Evolutionary conservation across 2,113 vertebrate genomes (phyloP), one percentile per base, ranked within the genome.

Genomic region (Odocoileus virginianus): DNA sequence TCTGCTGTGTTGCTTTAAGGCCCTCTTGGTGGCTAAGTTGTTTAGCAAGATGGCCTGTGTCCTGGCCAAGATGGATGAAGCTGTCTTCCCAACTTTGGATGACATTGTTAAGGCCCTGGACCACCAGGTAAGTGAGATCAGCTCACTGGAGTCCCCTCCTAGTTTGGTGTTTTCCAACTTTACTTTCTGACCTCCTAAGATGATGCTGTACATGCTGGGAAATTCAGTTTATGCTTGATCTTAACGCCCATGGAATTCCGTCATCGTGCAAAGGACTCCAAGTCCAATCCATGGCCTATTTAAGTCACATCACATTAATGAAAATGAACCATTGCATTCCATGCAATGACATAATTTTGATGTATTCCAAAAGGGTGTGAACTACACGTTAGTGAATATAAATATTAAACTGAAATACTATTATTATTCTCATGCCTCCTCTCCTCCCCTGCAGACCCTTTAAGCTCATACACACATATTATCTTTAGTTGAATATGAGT

Each of bases 31-130:
- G 2, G 95, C 88, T 84, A 97, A 98, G 27, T 92, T 98, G 6
- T 98, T 94, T 61, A 90, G 52, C 61, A 97, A 98, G 97, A 98
- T 87, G 84, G 97, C 87, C 57, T 98, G 97, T 52, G 91, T 98
- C 19, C 89, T 98, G 93, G 87, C 76, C 50, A 91, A 94, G 85
- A 98, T 98, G 82, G 96, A 98, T 58, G 83, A 76, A 81, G 64
- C 30, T 21, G 47, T 87, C 76, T 98, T 98, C 86, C 98, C 98
- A 60, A 96, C 95, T 87, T 61, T 98, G 96, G 95, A 95, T 21
- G 60, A 93, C 12, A 94, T 98, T 36, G 81, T 1, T 19, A 94
- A 95, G 60, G 84, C 94, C 40, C 84, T 96, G 67, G 55, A 74
- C 30, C 74, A 88, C 13, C 58, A 96, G 96, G 98, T 98, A 94